Percentiles rank a stretch among this genome's conserved stretches.
phyloP scores from a whole-genome alignment of 2,888 invertebrate genomes.

The Drosophila borealis region DNA sequence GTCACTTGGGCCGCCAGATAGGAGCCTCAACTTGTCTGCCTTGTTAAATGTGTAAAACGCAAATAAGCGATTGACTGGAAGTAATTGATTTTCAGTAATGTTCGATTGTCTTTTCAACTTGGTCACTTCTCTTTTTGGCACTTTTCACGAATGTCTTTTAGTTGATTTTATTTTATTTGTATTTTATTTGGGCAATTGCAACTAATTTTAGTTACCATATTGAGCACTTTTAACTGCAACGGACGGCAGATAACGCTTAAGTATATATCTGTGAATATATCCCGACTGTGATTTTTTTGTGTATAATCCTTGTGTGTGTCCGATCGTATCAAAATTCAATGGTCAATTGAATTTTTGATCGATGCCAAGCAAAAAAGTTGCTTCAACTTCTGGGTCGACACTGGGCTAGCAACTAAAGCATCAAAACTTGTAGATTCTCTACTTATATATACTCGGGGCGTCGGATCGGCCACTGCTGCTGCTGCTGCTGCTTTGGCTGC shows the following conservation, averaged over 20 bases:
- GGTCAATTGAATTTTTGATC: slow-evolving; percentile 83
- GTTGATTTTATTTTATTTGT: slow-evolving; percentile 12
- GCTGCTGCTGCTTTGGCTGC: slow-evolving; percentile 19
- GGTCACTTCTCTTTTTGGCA: slow-evolving; percentile 45
- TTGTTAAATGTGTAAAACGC: slow-evolving; percentile 33
- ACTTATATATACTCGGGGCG: slow-evolving; percentile 83
- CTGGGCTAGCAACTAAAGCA: slow-evolving; percentile 85
- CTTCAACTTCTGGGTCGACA: slow-evolving; percentile 84
- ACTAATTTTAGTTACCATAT: slow-evolving; percentile 75
- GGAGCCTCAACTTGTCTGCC: slow-evolving; percentile 17
- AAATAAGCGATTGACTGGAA: slow-evolving; percentile 19
- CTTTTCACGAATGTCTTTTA: slow-evolving; percentile 48
- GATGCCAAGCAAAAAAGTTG: slow-evolving; percentile 78
- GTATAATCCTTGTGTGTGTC: slow-evolving; percentile 65
- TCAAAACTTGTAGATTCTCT: slow-evolving; percentile 84
- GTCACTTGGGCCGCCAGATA: slow-evolving; percentile 55
- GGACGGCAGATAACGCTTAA: slow-evolving; percentile 47
- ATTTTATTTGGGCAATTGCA: slow-evolving; percentile 19
- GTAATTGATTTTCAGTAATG: slow-evolving; percentile 29
- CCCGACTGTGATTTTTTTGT: slow-evolving; percentile 45
- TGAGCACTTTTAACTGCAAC: slow-evolving; percentile 78
- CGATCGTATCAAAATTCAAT: slow-evolving; percentile 84
- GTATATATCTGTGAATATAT: slow-evolving; percentile 26
- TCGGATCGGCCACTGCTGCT: slow-evolving; percentile 26
- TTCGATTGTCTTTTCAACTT: slow-evolving; percentile 26